Evolutionary conservation across 2,797 vertebrate genomes (phyloP).

Genomic region (Lithobates pipiens): DNA sequence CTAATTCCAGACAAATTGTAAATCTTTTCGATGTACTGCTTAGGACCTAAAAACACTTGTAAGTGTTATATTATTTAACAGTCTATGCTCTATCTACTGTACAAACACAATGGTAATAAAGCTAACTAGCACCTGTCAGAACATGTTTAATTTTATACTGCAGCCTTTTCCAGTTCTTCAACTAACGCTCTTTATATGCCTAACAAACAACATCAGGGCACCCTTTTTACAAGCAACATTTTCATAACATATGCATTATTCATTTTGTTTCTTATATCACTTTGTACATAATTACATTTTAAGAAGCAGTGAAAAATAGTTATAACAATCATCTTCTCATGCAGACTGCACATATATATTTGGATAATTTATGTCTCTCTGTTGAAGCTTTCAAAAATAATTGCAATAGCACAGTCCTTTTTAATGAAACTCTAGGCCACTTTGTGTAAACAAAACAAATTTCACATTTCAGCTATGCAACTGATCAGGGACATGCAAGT

Average conservation of each 20-base stretch:
- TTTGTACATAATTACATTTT: conserved; percentile 16
- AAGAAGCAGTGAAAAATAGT: conserved; percentile 16
- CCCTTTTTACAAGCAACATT: neutral
- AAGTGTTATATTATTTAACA: neutral
- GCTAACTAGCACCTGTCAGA: neutral
- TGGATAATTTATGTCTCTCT: conserved; percentile 16
- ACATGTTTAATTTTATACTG: neutral
- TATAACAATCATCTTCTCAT: neutral
- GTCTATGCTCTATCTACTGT: neutral
- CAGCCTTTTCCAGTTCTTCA: neutral
- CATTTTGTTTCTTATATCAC: neutral
- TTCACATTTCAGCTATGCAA: conserved; percentile 33
- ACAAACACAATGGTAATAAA: neutral
- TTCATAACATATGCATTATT: neutral
- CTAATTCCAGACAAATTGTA: too few relatives aligned
- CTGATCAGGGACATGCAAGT: conserved; percentile 49
- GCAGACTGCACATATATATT: conserved; percentile 4
- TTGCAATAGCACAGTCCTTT: neutral
- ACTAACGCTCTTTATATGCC: neutral
- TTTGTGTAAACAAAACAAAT: conserved; percentile 52
- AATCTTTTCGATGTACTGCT: too few relatives aligned
- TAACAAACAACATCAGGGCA: neutral
- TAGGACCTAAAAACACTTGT: too few relatives aligned
- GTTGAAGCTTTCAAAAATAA: conserved; percentile 14
- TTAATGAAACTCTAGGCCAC: conserved; percentile 31